A percentile compares a stretch with the other conserved stretches of the same genome.
Evolutionary conservation across 2,888 invertebrate genomes (phyloP).

Genomic region (Hymenopus coronatus): DNA sequence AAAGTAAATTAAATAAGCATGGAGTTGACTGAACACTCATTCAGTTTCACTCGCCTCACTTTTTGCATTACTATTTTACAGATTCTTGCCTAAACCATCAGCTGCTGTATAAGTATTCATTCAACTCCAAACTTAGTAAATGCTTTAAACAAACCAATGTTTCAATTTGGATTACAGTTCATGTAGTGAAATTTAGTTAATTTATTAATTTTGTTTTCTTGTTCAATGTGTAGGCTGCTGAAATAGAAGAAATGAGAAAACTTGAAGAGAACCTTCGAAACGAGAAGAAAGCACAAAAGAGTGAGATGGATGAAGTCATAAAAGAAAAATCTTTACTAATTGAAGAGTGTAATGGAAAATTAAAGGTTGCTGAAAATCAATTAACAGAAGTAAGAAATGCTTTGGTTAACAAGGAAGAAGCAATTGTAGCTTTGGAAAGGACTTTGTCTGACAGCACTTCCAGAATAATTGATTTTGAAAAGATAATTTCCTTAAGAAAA

Average conservation of each 20-base stretch:
- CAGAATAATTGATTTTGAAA: not conserved
- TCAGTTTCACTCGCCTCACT: no score
- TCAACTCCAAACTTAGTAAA: no score
- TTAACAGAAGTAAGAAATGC: not conserved
- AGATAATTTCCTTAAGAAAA: not conserved
- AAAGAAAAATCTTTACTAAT: not conserved
- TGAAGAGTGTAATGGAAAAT: not conserved
- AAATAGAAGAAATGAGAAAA: not conserved
- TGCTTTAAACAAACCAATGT: no score
- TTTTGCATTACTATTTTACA: no score
- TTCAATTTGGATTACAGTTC: no score
- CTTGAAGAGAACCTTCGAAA: not conserved
- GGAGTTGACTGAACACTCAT: no score
- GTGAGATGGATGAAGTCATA: not conserved
- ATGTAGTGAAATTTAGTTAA: no score
- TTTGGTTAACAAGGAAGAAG: not conserved
- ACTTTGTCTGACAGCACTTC: not conserved
- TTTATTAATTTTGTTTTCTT: no score
- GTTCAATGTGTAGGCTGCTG: not conserved
- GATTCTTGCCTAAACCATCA: no score
- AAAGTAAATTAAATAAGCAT: no score
- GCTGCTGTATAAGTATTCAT: no score
- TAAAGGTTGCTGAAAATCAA: not conserved
- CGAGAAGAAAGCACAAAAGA: not conserved
- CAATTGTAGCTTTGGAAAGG: not conserved